phyloP scores from a whole-genome alignment of 2,797 vertebrate genomes.

The Schizothorax lantsangensis region DNA sequence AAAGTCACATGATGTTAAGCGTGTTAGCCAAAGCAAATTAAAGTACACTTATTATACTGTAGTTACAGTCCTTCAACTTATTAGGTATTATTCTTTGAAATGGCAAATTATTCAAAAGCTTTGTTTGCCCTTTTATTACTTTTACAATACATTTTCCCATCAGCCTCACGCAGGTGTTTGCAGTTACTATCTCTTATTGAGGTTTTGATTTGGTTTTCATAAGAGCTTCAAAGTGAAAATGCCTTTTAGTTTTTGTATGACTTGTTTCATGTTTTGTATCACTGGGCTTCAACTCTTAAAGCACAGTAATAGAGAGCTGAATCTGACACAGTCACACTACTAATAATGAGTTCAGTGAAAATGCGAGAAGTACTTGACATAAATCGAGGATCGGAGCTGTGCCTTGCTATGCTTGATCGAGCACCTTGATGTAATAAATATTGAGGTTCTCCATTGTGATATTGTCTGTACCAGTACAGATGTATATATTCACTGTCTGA shows the following conservation, averaged over 20 bases:
- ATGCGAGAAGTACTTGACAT: neutral
- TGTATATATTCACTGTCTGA: no score
- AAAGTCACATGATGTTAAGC: neutral
- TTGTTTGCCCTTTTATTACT: no score
- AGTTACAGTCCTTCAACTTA: no score
- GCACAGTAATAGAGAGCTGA: conserved; percentile 1
- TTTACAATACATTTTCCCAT: neutral
- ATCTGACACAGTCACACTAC: neutral
- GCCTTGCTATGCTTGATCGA: no score
- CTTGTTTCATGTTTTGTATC: neutral
- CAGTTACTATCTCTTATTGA: neutral
- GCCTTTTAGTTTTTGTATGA: neutral
- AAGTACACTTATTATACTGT: no score
- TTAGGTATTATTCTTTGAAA: no score
- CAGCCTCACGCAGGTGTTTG: neutral
- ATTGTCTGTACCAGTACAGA: no score
- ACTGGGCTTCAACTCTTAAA: conserved; percentile 10
- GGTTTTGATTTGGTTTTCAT: neutral
- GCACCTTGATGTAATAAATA: no score
- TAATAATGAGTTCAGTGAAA: conserved; percentile 27
- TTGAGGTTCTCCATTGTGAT: no score
- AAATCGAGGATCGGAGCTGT: neutral
- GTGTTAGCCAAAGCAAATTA: neutral
- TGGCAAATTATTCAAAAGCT: no score
- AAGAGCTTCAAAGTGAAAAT: neutral